phyloP scores from a whole-genome alignment of 2,888 invertebrate genomes.

The Hylaea fasciaria region DNA sequence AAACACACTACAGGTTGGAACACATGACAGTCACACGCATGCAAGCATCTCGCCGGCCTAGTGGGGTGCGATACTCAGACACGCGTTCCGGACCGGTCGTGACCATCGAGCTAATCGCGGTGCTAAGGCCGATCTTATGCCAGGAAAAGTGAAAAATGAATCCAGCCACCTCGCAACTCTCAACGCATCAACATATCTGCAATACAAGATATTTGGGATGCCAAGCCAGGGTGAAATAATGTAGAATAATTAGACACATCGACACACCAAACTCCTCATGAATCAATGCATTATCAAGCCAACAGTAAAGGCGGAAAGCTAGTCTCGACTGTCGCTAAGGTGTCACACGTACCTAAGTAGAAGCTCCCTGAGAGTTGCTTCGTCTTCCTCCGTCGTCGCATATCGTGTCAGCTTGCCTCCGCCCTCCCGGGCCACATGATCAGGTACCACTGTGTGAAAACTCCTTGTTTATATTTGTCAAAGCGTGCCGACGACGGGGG shows the following conservation, averaged over 20 bases:
- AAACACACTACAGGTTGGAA: conserved; percentile 55
- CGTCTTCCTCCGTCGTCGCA: conserved; percentile 95
- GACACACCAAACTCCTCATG: conserved; percentile 55
- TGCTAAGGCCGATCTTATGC: conserved; percentile 67
- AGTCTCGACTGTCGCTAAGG: conserved; percentile 62
- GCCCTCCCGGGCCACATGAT: conserved; percentile 84
- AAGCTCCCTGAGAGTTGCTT: conserved; percentile 97
- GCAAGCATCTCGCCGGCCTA: conserved; percentile 59
- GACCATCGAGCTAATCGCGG: conserved; percentile 75
- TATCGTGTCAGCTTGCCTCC: conserved; percentile 89
- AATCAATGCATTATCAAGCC: conserved; percentile 71
- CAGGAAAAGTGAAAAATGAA: conserved; percentile 59
- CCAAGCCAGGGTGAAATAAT: conserved; percentile 71
- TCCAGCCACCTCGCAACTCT: conserved; percentile 57
- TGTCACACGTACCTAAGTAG: conserved; percentile 92
- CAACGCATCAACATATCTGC: conserved; percentile 72
- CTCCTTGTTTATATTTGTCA: conserved; percentile 70
- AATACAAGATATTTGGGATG: conserved; percentile 80
- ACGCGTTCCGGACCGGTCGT: conserved; percentile 46
- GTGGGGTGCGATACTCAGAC: conserved; percentile 6
- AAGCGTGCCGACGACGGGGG: conserved; percentile 23
- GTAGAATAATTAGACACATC: conserved; percentile 50
- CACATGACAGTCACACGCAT: conserved; percentile 70
- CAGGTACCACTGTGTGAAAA: conserved; percentile 83
- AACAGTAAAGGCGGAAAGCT: conserved; percentile 76